Percentiles rank a stretch among this genome's conserved stretches.
Conservation (phyloP, 1,140 invertebrate species). For the Saxidomus purpurata region DNA sequence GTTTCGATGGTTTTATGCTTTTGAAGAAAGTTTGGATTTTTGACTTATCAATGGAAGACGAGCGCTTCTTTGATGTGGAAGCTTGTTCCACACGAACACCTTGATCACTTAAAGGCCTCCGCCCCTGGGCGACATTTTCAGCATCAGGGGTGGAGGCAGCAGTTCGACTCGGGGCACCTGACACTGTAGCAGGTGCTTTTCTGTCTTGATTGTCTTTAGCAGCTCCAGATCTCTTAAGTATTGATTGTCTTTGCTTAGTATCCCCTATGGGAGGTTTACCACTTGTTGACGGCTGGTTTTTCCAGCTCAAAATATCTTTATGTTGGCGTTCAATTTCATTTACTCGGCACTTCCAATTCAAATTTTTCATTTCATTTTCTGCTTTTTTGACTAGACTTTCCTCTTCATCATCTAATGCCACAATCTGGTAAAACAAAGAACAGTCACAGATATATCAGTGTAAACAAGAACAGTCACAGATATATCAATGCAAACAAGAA, state of each 20-base stretch:
- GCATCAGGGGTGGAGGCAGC: slow-evolving; percentile 12
- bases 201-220: slow-evolving; percentile 53
- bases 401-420: slow-evolving; percentile 71
- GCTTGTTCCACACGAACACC: slow-evolving; percentile 68
- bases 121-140: slow-evolving; percentile 8
- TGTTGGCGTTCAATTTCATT: slow-evolving; percentile 71
- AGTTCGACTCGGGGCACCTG: slow-evolving; percentile 33
- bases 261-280: slow-evolving; percentile 47
- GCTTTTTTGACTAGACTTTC: slow-evolving; percentile 73
- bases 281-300: slow-evolving; percentile 55
- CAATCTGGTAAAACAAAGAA: slow-evolving; percentile 70
- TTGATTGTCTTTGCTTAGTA: slow-evolving; percentile 59
- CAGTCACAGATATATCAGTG: too few species aligned
- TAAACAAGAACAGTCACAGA: too few species aligned
- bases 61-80: slow-evolving; percentile 55
- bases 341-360: slow-evolving; percentile 72
- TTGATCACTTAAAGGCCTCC: slow-evolving; percentile 77
- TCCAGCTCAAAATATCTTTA: slow-evolving; percentile 69
- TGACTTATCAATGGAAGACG: slow-evolving; percentile 52
- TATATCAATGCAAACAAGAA: too few species aligned
- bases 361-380: slow-evolving; percentile 75
- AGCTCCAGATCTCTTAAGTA: slow-evolving; percentile 25
- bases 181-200: slow-evolving; percentile 54
- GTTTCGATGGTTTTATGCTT: slow-evolving; percentile 74
- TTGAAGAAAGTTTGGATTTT: slow-evolving; percentile 72